phyloP scores from a whole-genome alignment of 2,113 vertebrate species.

The Elachura formosa region DNA sequence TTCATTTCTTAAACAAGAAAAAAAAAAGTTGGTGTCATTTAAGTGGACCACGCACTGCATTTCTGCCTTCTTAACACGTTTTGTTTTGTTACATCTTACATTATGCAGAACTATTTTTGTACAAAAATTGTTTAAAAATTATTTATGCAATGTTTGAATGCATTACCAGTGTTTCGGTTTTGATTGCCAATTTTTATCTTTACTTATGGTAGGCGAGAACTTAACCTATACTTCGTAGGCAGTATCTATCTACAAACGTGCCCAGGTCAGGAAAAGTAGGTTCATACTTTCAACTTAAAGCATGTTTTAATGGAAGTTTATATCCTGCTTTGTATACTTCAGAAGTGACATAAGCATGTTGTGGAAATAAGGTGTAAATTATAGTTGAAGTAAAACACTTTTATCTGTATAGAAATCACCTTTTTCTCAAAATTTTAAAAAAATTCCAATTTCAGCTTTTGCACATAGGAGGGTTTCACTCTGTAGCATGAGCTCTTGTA shows the following conservation, averaged over 20 bases:
- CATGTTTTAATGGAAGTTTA: conserved; percentile 74
- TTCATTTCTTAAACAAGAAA: conserved; percentile 57
- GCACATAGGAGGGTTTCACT: conserved; percentile 71
- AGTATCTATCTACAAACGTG: conserved; percentile 69
- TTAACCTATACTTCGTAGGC: conserved; percentile 67
- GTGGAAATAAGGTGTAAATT: conserved; percentile 72
- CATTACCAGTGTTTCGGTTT: conserved; percentile 81
- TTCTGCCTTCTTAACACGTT: conserved; percentile 78
- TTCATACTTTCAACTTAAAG: conserved; percentile 69
- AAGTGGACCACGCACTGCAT: conserved; percentile 73
- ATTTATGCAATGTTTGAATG: conserved; percentile 90
- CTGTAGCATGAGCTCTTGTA: conserved; percentile 73
- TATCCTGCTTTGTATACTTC: conserved; percentile 69
- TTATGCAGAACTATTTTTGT: conserved; percentile 98
- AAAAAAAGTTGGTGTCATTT: conserved; percentile 51
- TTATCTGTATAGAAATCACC: conserved; percentile 69
- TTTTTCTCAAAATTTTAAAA: conserved; percentile 68
- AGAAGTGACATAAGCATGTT: conserved; percentile 74
- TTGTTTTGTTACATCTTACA: conserved; percentile 86
- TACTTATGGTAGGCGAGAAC: conserved; percentile 72
- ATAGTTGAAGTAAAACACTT: conserved; percentile 66
- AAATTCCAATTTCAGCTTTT: conserved; percentile 64
- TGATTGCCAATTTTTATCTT: conserved; percentile 76
- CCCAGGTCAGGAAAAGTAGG: conserved; percentile 65
- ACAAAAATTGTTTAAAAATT: conserved; percentile 92